These are phyloP conservation scores for Halcyon senegalensis DNA, from an alignment of 2,113 vertebrate species.

Conservation along the genomic window DNA sequence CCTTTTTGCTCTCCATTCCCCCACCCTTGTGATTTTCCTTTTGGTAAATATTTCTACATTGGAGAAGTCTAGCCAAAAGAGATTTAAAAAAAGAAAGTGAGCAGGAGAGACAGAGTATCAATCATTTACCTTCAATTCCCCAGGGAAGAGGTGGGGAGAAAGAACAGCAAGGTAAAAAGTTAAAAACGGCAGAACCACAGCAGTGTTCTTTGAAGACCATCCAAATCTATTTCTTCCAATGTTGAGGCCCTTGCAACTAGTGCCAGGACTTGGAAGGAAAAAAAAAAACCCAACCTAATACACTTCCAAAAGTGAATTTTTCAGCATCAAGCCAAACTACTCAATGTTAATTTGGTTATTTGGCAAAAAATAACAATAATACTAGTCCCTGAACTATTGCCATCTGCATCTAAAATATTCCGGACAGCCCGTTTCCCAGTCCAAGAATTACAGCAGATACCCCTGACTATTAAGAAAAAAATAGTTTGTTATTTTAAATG, in stretches of 20 bases:
- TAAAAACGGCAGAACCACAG: slow-evolving; percentile 63
- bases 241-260: slow-evolving; percentile 54
- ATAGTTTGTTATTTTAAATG: slow-evolving; percentile 7
- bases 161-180: slow-evolving; percentile 71
- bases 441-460: slow-evolving; percentile 62
- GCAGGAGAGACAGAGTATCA: slow-evolving; percentile 44
- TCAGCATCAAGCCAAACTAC: slow-evolving; percentile 59
- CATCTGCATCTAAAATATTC: slow-evolving; percentile 46
- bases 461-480: not conserved
- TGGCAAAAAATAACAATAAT: slow-evolving; percentile 63
- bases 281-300: not conserved
- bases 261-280: slow-evolving; percentile 45
- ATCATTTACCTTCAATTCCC: slow-evolving; percentile 61
- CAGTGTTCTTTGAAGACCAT: slow-evolving; percentile 62
- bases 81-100: slow-evolving; percentile 48
- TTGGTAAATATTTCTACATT: slow-evolving; percentile 65
- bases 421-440: slow-evolving; percentile 5
- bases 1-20: not conserved
- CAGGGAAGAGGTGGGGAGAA: slow-evolving; percentile 63
- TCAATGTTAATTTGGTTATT: slow-evolving; percentile 67
- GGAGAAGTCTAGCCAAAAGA: slow-evolving; percentile 45
- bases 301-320: slow-evolving; percentile 64
- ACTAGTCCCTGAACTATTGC: slow-evolving; percentile 54
- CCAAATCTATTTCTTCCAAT: slow-evolving; percentile 65
- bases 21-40: slow-evolving; percentile 20